Base-by-base conservation (phyloP, 2,797 vertebrate genomes). In the Otus scops region DNA sequence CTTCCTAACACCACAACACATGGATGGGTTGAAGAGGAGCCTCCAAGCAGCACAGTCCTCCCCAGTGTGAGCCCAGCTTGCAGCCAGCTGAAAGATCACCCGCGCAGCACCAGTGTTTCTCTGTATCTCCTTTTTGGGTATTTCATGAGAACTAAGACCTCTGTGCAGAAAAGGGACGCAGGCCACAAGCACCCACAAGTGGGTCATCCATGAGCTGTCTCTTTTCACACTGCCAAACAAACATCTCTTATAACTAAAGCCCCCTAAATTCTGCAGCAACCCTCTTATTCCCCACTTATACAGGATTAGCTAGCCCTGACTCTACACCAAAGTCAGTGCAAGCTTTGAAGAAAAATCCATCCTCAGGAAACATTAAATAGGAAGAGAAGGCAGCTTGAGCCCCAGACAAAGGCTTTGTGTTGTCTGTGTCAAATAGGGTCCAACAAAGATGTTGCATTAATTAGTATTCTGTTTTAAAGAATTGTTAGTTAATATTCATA, bases 41-140 rank as follows among this genome's bases (percentile, higher is more conserved):
- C 41, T 9, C 26, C 0, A 0, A 27, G 64, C n/a, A 53, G 22
- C 0, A 0, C 26, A 23, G 23, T 7, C 11, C 23, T 27, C 53
- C 8, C 14, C 15, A 1, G 30, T 0, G 3, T 6, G 1, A 47
- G 18, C 21, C 34, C 30, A 7, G 73, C 39, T 64, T 26, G 10
- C 50, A 63, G 50, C 47, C 50, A 56, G 32, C 53, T 61, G 30
- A 1, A 1, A n/a, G 34, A 7, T 1, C 80, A 8, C 34, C 74
- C 41, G 32, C 56, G 38, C 76, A 43, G 65, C 69, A 21, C 24
- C 10, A 13, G 16, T 2, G 9, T 4, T 43, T 38, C 65, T 57
- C 59, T 50, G 6, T 7, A 4, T 7, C 28, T 43, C 36, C 8
- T n/a, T 5, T n/a, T 8, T 1, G n/a, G 7, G 38, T 9, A 6